Evolutionary conservation across 2,797 vertebrate species (phyloP).

Genomic region (Pyrocephalus nanus): DNA sequence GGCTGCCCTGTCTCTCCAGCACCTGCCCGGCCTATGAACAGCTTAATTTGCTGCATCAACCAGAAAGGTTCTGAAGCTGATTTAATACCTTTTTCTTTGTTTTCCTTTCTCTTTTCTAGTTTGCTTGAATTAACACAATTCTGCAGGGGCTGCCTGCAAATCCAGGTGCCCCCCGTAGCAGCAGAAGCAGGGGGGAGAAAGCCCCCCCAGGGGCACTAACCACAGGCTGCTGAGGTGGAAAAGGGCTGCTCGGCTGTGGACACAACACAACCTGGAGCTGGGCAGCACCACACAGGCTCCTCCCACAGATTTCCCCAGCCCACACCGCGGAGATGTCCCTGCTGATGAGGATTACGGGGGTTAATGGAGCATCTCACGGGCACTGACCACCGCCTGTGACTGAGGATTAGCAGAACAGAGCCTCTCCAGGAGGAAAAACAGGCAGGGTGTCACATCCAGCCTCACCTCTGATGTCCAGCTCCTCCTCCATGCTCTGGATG

Average conservation of each 20-base stretch:
- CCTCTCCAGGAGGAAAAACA: fast-evolving
- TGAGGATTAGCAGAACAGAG: background rate
- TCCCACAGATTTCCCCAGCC: background rate
- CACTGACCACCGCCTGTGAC: background rate
- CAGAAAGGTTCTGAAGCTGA: background rate
- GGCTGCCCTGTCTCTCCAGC: background rate
- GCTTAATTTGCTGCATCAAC: background rate
- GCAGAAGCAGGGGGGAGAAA: fast-evolving
- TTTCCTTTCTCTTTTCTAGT: fast-evolving
- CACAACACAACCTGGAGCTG: fast-evolving
- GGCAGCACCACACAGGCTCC: background rate
- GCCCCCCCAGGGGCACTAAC: background rate
- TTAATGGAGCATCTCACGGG: background rate
- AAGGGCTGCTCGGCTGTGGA: background rate
- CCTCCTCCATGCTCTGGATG: slow-evolving; percentile 90
- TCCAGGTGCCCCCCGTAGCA: background rate
- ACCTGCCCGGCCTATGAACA: background rate
- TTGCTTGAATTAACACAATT: background rate
- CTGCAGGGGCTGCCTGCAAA: background rate
- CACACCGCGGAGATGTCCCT: background rate
- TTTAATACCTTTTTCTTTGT: background rate
- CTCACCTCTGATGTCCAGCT: slow-evolving; percentile 84
- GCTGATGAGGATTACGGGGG: background rate
- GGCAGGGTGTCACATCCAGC: background rate
- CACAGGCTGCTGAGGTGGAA: background rate